phyloP scores from a whole-genome alignment of 1,140 invertebrate species.

The Maconellicoccus hirsutus region DNA sequence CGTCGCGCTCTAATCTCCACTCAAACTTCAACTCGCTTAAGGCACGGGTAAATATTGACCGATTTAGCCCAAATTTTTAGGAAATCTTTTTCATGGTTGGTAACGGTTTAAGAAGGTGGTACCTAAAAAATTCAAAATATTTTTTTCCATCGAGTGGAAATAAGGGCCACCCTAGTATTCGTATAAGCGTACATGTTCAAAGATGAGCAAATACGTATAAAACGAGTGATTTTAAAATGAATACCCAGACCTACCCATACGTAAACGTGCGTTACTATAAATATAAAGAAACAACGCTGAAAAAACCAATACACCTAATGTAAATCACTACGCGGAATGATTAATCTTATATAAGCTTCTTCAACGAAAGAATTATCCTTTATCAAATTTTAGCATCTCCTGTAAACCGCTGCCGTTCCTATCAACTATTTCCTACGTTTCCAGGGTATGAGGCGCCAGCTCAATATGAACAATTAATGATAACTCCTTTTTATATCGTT shows the following conservation, averaged over 20 bases:
- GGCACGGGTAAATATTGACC: no score
- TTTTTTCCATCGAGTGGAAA: no score
- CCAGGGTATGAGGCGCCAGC: neutral
- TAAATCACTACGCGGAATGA: constrained; percentile 3
- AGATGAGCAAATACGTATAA: neutral
- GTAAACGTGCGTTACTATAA: neutral
- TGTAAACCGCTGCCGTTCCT: neutral
- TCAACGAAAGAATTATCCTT: neutral
- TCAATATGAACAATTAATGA: neutral
- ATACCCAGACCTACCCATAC: neutral
- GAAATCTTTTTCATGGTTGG: no score
- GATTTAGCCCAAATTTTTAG: no score
- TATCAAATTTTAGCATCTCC: neutral
- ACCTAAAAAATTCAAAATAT: no score
- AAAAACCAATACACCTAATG: neutral
- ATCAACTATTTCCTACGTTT: neutral
- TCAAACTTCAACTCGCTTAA: no score
- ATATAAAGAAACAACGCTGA: neutral
- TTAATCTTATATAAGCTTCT: neutral
- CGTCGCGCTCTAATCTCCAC: neutral
- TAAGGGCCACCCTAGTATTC: no score
- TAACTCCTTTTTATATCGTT: neutral
- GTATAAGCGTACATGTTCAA: no score
- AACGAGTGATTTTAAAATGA: neutral
- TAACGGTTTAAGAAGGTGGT: no score